These are phyloP conservation scores for Hydropotes inermis DNA, from an alignment of 2,113 vertebrate species.

Conservation along the genomic window DNA sequence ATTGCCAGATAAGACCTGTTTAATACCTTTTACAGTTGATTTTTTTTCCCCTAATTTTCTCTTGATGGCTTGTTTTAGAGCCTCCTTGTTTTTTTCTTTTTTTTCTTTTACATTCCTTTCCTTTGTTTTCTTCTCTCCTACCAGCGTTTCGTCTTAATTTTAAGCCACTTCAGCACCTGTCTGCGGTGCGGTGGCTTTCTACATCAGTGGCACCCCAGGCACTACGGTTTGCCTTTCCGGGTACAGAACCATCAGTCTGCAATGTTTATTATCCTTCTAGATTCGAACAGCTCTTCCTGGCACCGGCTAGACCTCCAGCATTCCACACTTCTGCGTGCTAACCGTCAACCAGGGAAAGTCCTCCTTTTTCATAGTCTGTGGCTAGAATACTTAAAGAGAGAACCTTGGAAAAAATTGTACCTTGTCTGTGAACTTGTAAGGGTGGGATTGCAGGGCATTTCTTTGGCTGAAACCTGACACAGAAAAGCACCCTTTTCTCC, in stretches of 20 bases:
- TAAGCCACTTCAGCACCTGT: background rate
- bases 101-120: background rate
- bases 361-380: background rate
- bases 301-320: background rate
- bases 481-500: background rate
- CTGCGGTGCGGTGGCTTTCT: background rate
- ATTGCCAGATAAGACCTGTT: background rate
- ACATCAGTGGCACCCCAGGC: background rate
- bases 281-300: background rate
- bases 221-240: background rate
- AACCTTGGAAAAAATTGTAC: accelerated
- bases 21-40: background rate
- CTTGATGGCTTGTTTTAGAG: too few relatives aligned
- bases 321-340: background rate
- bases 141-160: background rate
- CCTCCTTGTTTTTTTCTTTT: background rate
- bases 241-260: background rate
- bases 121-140: background rate
- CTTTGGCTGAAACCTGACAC: background rate
- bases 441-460: background rate
- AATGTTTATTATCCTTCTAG: background rate
- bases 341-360: too few relatives aligned
- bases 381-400: background rate
- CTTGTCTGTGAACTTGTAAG: background rate
- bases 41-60: accelerated